These are phyloP conservation scores for Ciconia boyciana DNA, from an alignment of 2,113 vertebrate species.

Conservation along the genomic window DNA sequence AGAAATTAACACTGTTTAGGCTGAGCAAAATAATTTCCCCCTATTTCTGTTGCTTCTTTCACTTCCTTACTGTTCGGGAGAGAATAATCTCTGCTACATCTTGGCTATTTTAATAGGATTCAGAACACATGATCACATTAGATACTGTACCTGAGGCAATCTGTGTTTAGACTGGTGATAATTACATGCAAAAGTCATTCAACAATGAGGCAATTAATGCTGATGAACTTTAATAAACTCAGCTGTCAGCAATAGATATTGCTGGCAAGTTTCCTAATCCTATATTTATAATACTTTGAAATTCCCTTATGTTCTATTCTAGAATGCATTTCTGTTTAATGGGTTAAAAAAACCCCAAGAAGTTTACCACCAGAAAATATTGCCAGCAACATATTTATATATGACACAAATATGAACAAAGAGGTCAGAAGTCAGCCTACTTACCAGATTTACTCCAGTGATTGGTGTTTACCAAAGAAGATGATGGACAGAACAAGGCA, in stretches of 20 bases:
- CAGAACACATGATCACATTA: constrained; percentile 53
- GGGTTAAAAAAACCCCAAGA: constrained; percentile 30
- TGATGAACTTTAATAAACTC: constrained; percentile 77
- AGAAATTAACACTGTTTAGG: neutral
- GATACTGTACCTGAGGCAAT: constrained; percentile 70
- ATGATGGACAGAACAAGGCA: constrained; percentile 41
- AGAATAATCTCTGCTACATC: constrained; percentile 31
- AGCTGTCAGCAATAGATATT: constrained; percentile 71
- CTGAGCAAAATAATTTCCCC: neutral
- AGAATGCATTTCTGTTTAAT: constrained; percentile 64
- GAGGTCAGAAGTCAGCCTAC: constrained; percentile 51
- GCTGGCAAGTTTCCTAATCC: constrained; percentile 71
- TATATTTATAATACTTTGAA: constrained; percentile 69
- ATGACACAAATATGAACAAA: constrained; percentile 41
- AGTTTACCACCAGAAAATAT: constrained; percentile 56
- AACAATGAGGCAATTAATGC: constrained; percentile 73
- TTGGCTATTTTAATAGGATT: constrained; percentile 59
- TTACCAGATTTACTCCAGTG: constrained; percentile 62
- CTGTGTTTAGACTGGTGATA: constrained; percentile 73
- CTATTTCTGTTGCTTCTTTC: neutral
- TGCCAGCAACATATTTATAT: constrained; percentile 51
- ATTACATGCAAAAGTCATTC: constrained; percentile 70
- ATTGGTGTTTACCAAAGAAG: constrained; percentile 52
- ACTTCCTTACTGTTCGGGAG: neutral
- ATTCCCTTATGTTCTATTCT: constrained; percentile 68